phyloP scores from a whole-genome alignment of 2,888 invertebrate species.

The Eudasyphora cyanicolor region DNA sequence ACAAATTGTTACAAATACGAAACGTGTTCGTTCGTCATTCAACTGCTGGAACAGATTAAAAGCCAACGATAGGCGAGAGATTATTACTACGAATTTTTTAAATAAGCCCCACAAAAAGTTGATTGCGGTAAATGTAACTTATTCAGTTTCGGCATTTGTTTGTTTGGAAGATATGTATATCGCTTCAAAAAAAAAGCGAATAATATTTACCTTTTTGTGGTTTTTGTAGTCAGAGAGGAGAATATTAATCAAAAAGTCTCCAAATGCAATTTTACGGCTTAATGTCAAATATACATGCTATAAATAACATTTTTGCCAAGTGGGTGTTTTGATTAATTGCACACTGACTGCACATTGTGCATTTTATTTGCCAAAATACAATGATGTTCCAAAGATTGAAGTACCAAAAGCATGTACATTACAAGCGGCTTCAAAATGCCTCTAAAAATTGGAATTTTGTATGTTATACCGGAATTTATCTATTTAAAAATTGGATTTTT shows the following conservation, averaged over 20 bases:
- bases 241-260: constrained; percentile 33
- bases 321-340: constrained; percentile 38
- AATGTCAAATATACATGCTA: constrained; percentile 15
- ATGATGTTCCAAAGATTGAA: not conserved
- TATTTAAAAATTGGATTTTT: too few relatives aligned
- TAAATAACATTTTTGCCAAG: constrained; percentile 9
- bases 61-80: not conserved
- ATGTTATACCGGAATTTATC: too few relatives aligned
- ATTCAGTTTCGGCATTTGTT: not conserved
- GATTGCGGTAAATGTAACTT: too few relatives aligned
- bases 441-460: too few relatives aligned
- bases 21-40: too few relatives aligned
- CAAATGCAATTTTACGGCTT: constrained; percentile 30
- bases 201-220: not conserved
- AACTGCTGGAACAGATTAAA: not conserved
- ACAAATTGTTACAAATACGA: constrained; percentile 23
- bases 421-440: too few relatives aligned
- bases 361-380: not conserved
- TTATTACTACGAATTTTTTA: not conserved
- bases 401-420: too few relatives aligned
- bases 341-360: not conserved
- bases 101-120: too few relatives aligned
- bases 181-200: not conserved
- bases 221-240: not conserved
- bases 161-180: constrained; percentile 2